Evolutionary conservation across 2,113 vertebrate species (phyloP).

Genomic region (Tursiops truncatus): DNA sequence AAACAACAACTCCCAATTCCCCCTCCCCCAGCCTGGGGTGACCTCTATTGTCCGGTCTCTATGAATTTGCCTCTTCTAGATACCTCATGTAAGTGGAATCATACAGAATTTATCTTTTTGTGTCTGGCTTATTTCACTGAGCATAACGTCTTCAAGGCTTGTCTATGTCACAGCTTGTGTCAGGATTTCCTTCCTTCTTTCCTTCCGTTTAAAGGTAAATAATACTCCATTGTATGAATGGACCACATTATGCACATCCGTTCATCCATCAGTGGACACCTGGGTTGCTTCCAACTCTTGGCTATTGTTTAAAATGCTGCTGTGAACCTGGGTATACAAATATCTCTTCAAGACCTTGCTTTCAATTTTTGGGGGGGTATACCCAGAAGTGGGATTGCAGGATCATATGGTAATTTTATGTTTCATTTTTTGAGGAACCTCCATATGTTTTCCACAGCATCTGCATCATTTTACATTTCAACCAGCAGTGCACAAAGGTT

Average conservation of each 20-base stretch:
- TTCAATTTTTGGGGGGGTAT: rapidly evolving
- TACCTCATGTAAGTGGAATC: not conserved
- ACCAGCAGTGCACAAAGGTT: not conserved
- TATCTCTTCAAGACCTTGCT: not conserved
- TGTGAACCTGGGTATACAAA: rapidly evolving
- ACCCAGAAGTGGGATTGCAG: not conserved
- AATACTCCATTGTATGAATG: not conserved
- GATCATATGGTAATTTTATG: rapidly evolving
- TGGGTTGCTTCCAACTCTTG: not conserved
- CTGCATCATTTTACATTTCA: not conserved
- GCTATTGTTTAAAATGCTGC: not conserved
- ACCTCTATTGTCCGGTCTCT: not conserved
- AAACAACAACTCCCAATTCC: too few relatives aligned
- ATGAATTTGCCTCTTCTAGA: too few relatives aligned
- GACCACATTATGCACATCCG: not conserved
- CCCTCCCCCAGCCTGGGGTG: rapidly evolving
- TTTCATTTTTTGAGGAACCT: not conserved
- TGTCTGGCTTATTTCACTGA: not conserved
- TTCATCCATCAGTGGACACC: not conserved
- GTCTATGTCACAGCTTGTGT: not conserved
- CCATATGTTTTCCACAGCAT: too few relatives aligned
- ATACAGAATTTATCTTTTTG: not conserved
- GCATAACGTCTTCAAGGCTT: not conserved
- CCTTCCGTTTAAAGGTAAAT: not conserved
- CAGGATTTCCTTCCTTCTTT: not conserved